Evolutionary conservation across 2,888 invertebrate species (phyloP).

Genomic region (Platycheirus albimanus): DNA sequence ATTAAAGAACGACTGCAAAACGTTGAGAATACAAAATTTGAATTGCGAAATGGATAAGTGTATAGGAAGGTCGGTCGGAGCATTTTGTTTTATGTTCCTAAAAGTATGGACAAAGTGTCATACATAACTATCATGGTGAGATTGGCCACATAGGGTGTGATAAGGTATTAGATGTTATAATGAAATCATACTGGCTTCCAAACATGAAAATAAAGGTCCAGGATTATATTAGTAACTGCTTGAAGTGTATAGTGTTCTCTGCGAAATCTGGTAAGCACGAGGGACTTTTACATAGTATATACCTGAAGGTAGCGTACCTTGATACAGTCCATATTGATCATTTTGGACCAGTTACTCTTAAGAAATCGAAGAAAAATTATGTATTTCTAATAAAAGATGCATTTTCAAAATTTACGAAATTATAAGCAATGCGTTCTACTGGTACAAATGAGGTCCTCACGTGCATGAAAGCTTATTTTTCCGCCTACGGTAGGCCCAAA

Average conservation of each 20-base stretch:
- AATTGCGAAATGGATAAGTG: constrained; percentile 43
- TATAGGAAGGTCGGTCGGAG: constrained; percentile 28
- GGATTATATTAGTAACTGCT: constrained; percentile 33
- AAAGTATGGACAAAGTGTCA: constrained; percentile 28
- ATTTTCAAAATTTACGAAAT: constrained; percentile 29
- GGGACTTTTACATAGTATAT: constrained; percentile 20
- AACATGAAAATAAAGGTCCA: neutral
- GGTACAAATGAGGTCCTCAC: neutral
- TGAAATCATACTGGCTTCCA: no score
- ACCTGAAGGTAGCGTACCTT: neutral
- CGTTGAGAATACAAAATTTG: constrained; percentile 11
- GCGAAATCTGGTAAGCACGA: constrained; percentile 26
- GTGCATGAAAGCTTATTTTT: constrained; percentile 7
- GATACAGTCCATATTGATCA: no score
- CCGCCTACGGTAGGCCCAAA: neutral
- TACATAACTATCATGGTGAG: constrained; percentile 37
- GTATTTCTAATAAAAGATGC: neutral
- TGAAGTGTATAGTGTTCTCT: constrained; percentile 36
- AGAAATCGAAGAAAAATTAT: no score
- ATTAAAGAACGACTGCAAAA: constrained; percentile 22
- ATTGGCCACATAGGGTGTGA: neutral
- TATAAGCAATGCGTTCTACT: constrained; percentile 28
- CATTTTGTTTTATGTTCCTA: constrained; percentile 29
- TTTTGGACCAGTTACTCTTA: no score
- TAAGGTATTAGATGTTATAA: constrained; percentile 26